Conservation (phyloP, 2,113 vertebrate species). For the Hyla sarda region DNA sequence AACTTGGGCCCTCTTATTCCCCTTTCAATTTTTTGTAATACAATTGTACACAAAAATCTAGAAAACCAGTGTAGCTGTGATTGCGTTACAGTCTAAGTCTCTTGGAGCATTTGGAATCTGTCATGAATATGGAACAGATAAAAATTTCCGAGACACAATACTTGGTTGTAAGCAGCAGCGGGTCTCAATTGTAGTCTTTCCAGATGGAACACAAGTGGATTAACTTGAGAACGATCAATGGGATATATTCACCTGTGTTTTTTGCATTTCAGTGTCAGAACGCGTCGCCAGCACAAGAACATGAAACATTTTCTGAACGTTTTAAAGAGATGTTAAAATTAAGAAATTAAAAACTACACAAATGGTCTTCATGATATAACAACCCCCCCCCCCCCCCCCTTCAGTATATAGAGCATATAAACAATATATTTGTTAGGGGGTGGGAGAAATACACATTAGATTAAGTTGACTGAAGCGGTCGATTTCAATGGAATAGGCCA, state of each 20-base stretch:
- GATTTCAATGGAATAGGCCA: no score
- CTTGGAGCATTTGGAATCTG: constrained; percentile 12
- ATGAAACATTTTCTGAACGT: not conserved
- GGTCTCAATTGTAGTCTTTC: not conserved
- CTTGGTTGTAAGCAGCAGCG: not conserved
- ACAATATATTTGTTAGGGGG: no score
- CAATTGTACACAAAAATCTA: constrained; percentile 27
- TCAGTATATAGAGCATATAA: no score
- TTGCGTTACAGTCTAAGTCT: constrained; percentile 21
- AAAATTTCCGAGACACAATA: not conserved
- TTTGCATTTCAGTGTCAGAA: not conserved
- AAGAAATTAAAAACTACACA: no score
- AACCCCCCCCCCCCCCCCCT: no score
- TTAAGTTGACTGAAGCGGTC: no score
- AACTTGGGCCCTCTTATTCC: constrained; percentile 37
- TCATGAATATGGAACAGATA: constrained; percentile 27
- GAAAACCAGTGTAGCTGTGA: constrained; percentile 16
- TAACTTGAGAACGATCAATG: not conserved
- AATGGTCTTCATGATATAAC: no score
- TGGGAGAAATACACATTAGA: no score
- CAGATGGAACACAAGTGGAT: constrained; percentile 17
- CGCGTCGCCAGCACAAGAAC: not conserved
- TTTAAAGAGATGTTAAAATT: no score
- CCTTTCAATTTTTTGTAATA: constrained; percentile 44
- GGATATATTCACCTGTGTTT: not conserved